phyloP scores from a whole-genome alignment of 2,888 invertebrate genomes.

The Catonia carolina region DNA sequence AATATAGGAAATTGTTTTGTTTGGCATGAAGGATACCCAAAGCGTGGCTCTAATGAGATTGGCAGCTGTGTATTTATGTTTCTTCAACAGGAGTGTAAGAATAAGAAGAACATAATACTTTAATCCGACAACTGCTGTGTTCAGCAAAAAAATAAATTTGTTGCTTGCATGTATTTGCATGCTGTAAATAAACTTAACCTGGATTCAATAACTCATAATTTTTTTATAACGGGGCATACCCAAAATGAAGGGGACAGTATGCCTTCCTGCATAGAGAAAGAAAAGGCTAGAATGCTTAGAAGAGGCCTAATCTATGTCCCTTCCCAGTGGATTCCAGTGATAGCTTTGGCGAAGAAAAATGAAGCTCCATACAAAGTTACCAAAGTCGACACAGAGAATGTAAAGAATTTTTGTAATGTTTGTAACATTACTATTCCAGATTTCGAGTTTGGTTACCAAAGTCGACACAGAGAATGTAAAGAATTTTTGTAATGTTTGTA shows the following conservation, averaged over 20 bases:
- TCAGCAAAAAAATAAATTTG: constrained; percentile 31
- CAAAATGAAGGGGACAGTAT: constrained; percentile 32
- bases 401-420: neutral
- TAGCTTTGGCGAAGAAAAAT: neutral
- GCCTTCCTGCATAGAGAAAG: constrained; percentile 28
- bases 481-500: too few relatives aligned
- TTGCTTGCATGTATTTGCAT: constrained; percentile 26
- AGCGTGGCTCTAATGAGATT: constrained; percentile 28
- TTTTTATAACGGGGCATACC: constrained; percentile 30
- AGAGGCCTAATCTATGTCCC: constrained; percentile 28
- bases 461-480: too few relatives aligned
- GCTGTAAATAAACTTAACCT: constrained; percentile 13
- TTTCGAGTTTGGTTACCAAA: too few relatives aligned
- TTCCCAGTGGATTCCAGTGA: constrained; percentile 19
- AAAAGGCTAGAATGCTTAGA: constrained; percentile 23
- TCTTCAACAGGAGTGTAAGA: constrained; percentile 12
- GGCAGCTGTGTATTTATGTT: constrained; percentile 25
- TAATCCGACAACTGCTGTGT: constrained; percentile 31
- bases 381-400: neutral
- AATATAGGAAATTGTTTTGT: neutral
- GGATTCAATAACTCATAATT: constrained; percentile 30
- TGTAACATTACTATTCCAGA: too few relatives aligned
- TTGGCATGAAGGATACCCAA: constrained; percentile 9
- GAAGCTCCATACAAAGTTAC: neutral
- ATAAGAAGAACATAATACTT: constrained; percentile 17